Percentiles rank a stretch among this genome's conserved stretches.
Conservation (phyloP, 1,140 invertebrate species). For the Leptopilina boulardi region DNA sequence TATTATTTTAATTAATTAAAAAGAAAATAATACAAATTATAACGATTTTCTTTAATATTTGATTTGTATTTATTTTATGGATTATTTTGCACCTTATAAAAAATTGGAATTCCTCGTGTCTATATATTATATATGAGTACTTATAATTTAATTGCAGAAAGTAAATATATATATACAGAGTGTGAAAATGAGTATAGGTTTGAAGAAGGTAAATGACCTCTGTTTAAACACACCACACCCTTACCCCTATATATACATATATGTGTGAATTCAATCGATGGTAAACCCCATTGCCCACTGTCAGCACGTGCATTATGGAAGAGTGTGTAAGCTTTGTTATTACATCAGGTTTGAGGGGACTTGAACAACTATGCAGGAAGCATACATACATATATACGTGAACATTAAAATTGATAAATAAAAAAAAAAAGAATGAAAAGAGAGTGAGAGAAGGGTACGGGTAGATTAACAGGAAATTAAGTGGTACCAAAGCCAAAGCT, state of each 20-base stretch:
- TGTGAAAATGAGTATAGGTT: background rate
- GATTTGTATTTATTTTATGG: too few species aligned
- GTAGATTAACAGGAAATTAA: constrained; percentile 22
- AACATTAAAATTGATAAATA: constrained; percentile 16
- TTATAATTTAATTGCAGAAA: background rate
- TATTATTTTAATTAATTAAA: too few species aligned
- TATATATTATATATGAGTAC: background rate
- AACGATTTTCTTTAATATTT: too few species aligned
- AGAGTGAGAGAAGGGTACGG: background rate
- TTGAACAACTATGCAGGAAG: constrained; percentile 6
- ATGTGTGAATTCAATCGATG: constrained; percentile 20
- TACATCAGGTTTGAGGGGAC: background rate
- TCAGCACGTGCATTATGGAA: background rate
- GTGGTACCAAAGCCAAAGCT: background rate
- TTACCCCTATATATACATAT: background rate
- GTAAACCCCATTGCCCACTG: constrained; percentile 6
- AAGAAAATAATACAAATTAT: too few species aligned
- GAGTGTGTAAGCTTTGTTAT: constrained; percentile 2
- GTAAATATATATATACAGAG: background rate
- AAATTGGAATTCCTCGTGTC: background rate
- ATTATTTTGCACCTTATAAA: too few species aligned
- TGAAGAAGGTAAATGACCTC: constrained; percentile 20
- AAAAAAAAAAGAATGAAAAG: constrained; percentile 12
- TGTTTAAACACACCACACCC: constrained; percentile 23
- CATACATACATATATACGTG: background rate